A percentile compares a stretch with the other conserved stretches of the same genome.
These are phyloP conservation scores for Nomada hirtipes DNA, from an alignment of 2,888 invertebrate genomes.

Conservation along the genomic window DNA sequence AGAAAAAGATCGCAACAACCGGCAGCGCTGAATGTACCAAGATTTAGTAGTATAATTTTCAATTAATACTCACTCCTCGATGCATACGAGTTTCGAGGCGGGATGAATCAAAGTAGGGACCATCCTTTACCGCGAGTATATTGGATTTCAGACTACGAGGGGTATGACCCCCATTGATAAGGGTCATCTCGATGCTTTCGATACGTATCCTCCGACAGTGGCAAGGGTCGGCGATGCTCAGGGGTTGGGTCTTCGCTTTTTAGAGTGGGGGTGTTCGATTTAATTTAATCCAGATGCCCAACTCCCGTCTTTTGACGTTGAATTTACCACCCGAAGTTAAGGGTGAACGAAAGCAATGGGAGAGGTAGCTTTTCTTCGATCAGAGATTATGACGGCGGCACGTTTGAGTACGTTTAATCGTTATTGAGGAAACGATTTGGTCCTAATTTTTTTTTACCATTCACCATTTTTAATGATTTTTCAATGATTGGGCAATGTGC, in stretches of 20 bases:
- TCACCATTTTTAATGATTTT: too few relatives aligned
- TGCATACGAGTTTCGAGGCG: conserved; percentile 67
- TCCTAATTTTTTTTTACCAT: background rate
- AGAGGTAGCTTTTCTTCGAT: background rate
- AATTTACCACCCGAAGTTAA: conserved; percentile 22
- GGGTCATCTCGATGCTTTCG: conserved; percentile 79
- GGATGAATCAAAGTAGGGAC: conserved; percentile 56
- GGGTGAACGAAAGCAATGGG: conserved; percentile 1
- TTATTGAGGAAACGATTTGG: background rate
- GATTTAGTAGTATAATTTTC: conserved; percentile 73
- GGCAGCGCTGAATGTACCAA: conserved; percentile 9
- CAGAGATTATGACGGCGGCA: background rate
- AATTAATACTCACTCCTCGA: conserved; percentile 73
- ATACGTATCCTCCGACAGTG: conserved; percentile 58
- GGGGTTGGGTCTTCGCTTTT: conserved; percentile 60
- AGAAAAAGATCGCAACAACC: background rate
- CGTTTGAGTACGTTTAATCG: background rate
- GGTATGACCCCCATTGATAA: conserved; percentile 78
- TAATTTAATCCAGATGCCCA: conserved; percentile 70
- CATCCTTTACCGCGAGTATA: conserved; percentile 76
- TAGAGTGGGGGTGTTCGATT: conserved; percentile 65
- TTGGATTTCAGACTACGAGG: conserved; percentile 78
- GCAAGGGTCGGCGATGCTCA: conserved; percentile 45
- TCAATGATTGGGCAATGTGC: too few relatives aligned
- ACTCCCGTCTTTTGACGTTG: conserved; percentile 45